These are phyloP conservation scores for Onychomys leucogaster DNA, from an alignment of 2,797 vertebrate species.

Conservation along the genomic window DNA sequence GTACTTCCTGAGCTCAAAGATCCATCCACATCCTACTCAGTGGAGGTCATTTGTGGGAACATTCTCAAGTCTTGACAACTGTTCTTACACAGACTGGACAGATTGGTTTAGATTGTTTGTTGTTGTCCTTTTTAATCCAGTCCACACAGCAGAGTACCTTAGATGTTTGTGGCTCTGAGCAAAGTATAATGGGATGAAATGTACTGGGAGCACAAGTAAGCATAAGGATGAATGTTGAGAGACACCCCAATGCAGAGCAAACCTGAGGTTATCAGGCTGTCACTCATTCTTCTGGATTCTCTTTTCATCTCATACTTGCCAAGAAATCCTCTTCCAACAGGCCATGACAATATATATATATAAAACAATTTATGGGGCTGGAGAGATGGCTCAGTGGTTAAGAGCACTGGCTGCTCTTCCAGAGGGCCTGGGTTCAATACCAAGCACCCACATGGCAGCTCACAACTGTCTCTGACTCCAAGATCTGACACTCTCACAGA, in stretches of 20 bases:
- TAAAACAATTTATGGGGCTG: too few relatives aligned
- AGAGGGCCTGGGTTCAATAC: too few relatives aligned
- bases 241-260: neutral
- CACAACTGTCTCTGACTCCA: too few relatives aligned
- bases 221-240: neutral
- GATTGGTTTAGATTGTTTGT: neutral
- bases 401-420: too few relatives aligned
- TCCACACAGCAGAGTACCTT: neutral
- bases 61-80: conserved; percentile 29
- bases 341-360: neutral
- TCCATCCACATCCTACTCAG: neutral
- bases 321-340: conserved; percentile 9
- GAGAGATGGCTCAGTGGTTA: too few relatives aligned
- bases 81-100: neutral
- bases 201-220: neutral
- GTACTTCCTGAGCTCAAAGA: neutral
- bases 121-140: conserved; percentile 27
- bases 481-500: too few relatives aligned
- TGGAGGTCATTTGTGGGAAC: neutral
- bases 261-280: neutral
- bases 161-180: neutral
- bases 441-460: too few relatives aligned
- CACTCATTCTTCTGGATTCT: conserved; percentile 25
- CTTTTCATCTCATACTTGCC: neutral
- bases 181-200: neutral